Evolutionary conservation across 2,797 vertebrate species (phyloP).

Genomic region (Orientallactaga sibirica): DNA sequence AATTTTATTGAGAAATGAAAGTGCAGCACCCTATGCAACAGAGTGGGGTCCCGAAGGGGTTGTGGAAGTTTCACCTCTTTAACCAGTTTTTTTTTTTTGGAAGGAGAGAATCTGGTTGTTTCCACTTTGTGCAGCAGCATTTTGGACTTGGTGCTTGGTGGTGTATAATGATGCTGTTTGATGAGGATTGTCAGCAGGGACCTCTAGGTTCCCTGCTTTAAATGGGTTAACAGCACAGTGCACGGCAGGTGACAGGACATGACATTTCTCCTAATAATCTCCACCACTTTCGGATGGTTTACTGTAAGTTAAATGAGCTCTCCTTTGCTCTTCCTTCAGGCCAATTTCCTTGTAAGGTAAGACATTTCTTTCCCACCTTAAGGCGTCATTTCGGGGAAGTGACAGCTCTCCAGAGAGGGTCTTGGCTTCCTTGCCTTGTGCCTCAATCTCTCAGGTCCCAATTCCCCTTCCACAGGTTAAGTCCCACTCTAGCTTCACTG

Average conservation of each 20-base stretch:
- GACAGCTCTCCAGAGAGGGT: constrained; percentile 58
- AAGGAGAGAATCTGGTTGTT: neutral
- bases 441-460: constrained; percentile 41
- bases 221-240: neutral
- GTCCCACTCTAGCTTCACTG: constrained; percentile 69
- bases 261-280: constrained; percentile 25
- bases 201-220: neutral
- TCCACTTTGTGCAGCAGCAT: neutral
- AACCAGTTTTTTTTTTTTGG: neutral
- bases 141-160: neutral
- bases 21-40: no score
- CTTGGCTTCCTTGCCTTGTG: constrained; percentile 3
- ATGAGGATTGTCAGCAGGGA: neutral
- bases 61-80: no score
- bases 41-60: no score
- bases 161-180: neutral
- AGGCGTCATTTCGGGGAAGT: constrained; percentile 11
- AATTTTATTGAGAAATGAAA: no score
- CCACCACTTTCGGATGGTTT: constrained; percentile 47
- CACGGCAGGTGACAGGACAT: neutral
- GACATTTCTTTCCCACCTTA: constrained; percentile 68
- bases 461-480: constrained; percentile 70
- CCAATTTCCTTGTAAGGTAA: constrained; percentile 63
- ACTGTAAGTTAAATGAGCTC: constrained; percentile 69
- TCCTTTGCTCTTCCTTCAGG: constrained; percentile 72